These are phyloP conservation scores for Etheostoma spectabile DNA, from an alignment of 2,113 vertebrate species.

Conservation along the genomic window DNA sequence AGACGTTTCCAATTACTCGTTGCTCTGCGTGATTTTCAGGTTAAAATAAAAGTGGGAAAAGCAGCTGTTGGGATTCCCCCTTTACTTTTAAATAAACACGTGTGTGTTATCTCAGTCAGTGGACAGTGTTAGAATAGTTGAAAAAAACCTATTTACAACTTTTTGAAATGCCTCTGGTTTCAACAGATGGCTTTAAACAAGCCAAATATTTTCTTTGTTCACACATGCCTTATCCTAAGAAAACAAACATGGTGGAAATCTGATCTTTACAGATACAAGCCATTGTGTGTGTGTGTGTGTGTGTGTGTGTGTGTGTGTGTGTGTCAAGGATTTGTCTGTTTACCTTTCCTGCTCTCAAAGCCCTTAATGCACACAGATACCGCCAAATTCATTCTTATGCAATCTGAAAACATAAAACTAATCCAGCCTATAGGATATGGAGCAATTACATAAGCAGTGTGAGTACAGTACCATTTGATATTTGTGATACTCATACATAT, in stretches of 20 bases:
- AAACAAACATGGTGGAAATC: conserved; percentile 86
- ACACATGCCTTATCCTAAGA: conserved; percentile 82
- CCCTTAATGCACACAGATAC: conserved; percentile 58
- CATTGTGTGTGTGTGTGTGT: conserved; percentile 74
- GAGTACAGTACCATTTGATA: neutral
- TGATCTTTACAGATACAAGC: conserved; percentile 81
- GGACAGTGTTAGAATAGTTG: neutral
- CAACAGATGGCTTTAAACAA: conserved; percentile 77
- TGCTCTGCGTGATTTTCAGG: neutral
- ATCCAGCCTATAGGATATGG: neutral
- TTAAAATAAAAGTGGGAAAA: neutral
- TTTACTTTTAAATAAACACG: neutral
- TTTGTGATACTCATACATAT: neutral
- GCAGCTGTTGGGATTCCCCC: neutral
- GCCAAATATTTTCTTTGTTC: conserved; percentile 84
- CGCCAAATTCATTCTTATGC: conserved; percentile 43
- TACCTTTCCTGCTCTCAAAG: conserved; percentile 60
- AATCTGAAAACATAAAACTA: neutral
- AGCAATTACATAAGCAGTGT: neutral
- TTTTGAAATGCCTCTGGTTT: conserved; percentile 66
- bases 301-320: conserved; percentile 51
- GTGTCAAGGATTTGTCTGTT: conserved; percentile 44
- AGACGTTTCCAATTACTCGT: neutral
- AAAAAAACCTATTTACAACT: conserved; percentile 54
- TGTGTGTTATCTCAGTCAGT: neutral